Evolutionary conservation across 2,113 vertebrate genomes (phyloP).

Genomic region (Ovibos moschatus): DNA sequence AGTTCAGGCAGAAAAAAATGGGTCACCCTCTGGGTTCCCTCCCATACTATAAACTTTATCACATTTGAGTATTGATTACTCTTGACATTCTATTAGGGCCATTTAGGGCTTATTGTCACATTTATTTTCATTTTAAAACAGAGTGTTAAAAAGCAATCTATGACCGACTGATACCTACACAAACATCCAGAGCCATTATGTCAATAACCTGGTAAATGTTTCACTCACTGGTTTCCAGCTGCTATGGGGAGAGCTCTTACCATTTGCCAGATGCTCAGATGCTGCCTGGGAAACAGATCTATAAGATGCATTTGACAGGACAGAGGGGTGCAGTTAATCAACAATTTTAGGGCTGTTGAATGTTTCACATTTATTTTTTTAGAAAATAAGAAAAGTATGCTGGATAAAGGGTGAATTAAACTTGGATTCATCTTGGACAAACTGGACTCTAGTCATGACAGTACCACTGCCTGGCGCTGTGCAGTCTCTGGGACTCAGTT

Average conservation of each 20-base stretch:
- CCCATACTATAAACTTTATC: background rate
- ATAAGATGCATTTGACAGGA: background rate
- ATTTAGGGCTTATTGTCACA: conserved; percentile 43
- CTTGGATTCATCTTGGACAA: background rate
- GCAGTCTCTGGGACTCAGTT: background rate
- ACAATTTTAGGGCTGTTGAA: background rate
- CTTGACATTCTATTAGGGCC: conserved; percentile 17
- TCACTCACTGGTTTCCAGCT: conserved; percentile 67
- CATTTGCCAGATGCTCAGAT: conserved; percentile 71
- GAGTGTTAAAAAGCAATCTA: conserved; percentile 56
- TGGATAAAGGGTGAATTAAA: background rate
- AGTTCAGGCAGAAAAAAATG: background rate
- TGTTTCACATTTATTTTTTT: background rate
- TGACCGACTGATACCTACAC: conserved; percentile 59
- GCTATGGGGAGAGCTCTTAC: conserved; percentile 24
- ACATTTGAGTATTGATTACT: background rate
- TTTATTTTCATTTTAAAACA: conserved; percentile 69
- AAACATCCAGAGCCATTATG: conserved; percentile 68
- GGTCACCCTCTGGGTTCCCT: background rate
- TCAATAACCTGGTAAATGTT: conserved; percentile 74
- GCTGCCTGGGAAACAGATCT: conserved; percentile 17
- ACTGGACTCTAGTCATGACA: background rate
- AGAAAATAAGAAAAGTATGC: background rate
- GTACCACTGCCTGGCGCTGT: background rate
- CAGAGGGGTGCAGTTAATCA: background rate